Base-by-base conservation (phyloP, 2,113 vertebrate species). In the Syrrhaptes paradoxus region DNA sequence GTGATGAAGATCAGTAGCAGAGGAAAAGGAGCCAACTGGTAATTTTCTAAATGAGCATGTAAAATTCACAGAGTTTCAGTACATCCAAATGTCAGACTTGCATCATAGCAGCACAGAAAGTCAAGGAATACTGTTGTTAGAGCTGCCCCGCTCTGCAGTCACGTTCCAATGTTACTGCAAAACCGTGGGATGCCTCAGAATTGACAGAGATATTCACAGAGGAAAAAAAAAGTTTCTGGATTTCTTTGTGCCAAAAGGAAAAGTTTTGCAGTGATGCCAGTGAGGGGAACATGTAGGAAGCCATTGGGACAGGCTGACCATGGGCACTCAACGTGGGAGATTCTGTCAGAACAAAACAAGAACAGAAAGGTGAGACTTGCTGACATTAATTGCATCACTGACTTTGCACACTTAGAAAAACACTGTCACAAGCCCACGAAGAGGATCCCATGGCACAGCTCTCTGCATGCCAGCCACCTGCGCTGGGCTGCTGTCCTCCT, bases 261-360 rank as follows among this genome's bases (percentile, higher is more conserved):
- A 84, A 68, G 31, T 14, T 41, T 41, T 85, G 41, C 24, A 67
- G 45, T 51, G 34, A 43, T 21, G 68, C 31, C 29, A 38, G 25
- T 5, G 38, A 68, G 16, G 19, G 8, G 15, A 75, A 80, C 25
- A 49, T 1, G 17, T 36, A 62, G 49, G 43, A 84, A 84, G 28
- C 58, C 13, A 1, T 2, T 65, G 26, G 54, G 45, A 81, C 21
- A 41, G 11, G 20, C 6, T 73, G 20, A 9, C 65, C 20, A 4
- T 2, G 3, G 32, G 6, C 29, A 65, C 76, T 84, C 19, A 43
- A n/a, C 19, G 3, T 32, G 36, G 0, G 0, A 65, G 62, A 2
- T 11, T 72, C 28, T 9, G 7, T n/a, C 28, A 73, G 59, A 73
- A 43, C 3, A 10, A 66, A 78, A 29, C 12, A 46, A 74, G 59